Base-by-base conservation (phyloP, 2,888 invertebrate species). In the Brachyopa scutellaris region DNA sequence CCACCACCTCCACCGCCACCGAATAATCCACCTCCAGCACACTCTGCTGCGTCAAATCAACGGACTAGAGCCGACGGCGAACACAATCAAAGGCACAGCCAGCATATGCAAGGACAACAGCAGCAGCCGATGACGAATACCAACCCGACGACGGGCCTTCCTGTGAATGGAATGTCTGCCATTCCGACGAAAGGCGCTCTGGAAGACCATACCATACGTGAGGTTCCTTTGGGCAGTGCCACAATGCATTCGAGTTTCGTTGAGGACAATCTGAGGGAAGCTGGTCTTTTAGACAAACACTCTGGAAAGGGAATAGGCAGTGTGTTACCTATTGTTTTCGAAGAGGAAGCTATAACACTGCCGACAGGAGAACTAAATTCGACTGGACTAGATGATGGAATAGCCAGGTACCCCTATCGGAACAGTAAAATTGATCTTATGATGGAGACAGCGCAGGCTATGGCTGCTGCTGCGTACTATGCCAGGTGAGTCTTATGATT, bases 381-480 rank as follows among this genome's bases (percentile, higher is more conserved):
- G 17, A 49, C 4, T 36, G 73, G 23, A 47, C n/a, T 29, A 8
- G 82, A 85, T 69, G 86, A 85, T 47, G 87, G 86, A 17, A 85
- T 86, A 3, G 86, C 88, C 3, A 87, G 87, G 79, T 86, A 87
- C 57, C 87, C 86, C 6, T 87, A 87, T 85, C 85, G 88, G 36
- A 88, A 88, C 83, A 87, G 87, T 69, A 87, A 88, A 85, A 88
- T 88, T 79, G 88, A 88, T 85, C 86, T 88, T 64, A 87, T 87
- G 82, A 84, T 87, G 76, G 88, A 88, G 84, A 88, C 88, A 53
- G 88, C 88, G 1, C 88, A 88, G 62, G 88, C 88, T 3, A 87
- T 88, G 87, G 88, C 88, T 23, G 88, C 88, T 23, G 88, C 88
- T 51, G 87, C 87, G 78, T 88, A 88, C 84, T 88, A 88, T 86